These are phyloP conservation scores for Epicauta chinensis DNA, from an alignment of 1,140 invertebrate genomes.

Conservation along the genomic window DNA sequence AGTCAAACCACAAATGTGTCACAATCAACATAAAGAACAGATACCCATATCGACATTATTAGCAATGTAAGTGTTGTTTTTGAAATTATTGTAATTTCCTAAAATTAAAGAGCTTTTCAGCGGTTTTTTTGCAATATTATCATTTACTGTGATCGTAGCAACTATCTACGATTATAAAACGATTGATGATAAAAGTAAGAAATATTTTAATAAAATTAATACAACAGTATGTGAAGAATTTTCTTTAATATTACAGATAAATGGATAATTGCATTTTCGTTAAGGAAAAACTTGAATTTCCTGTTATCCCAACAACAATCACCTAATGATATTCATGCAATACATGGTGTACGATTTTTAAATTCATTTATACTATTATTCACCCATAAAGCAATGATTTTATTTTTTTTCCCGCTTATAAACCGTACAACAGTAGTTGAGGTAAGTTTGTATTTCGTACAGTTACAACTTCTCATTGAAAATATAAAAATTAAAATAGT, in stretches of 20 bases:
- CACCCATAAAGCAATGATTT: conserved; percentile 67
- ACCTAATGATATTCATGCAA: conserved; percentile 53
- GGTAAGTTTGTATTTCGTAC: conserved; percentile 43
- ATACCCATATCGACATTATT: conserved; percentile 43
- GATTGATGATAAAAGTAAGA: conserved; percentile 27
- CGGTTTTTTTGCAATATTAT: conserved; percentile 24
- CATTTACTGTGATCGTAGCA: conserved; percentile 26
- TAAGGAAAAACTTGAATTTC: conserved; percentile 56
- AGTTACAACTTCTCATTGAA: conserved; percentile 10
- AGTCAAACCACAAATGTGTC: conserved; percentile 54
- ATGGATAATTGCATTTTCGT: conserved; percentile 57
- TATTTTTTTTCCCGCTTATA: conserved; percentile 62
- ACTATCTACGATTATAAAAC: conserved; percentile 32
- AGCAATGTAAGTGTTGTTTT: conserved; percentile 41
- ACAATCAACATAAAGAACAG: conserved; percentile 30
- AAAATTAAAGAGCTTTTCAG: conserved; percentile 22
- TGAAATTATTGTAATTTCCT: not conserved
- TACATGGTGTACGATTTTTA: conserved; percentile 62
- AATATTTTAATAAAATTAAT: conserved; percentile 5
- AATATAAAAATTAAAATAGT: not conserved
- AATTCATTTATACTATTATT: conserved; percentile 60
- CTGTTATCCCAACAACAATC: conserved; percentile 46
- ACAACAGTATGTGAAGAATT: not conserved
- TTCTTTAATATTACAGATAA: conserved; percentile 28
- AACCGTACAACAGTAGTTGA: conserved; percentile 63